phyloP scores from a whole-genome alignment of 2,797 vertebrate species.

The Dermochelys coriacea region DNA sequence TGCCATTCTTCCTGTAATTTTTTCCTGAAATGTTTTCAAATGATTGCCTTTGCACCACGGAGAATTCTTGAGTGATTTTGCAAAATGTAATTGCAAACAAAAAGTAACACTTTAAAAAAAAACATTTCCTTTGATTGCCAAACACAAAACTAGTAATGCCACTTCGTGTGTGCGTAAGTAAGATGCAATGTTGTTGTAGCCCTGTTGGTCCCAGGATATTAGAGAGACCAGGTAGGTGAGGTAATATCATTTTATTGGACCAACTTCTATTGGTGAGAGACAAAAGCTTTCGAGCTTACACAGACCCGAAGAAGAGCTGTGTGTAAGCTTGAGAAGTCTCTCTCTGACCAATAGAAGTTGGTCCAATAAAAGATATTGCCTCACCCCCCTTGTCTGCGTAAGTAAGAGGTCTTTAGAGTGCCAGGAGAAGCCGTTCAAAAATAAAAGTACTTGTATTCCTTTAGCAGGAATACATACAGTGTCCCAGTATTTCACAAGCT shows the following conservation, averaged over 20 bases:
- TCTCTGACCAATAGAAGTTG: background rate
- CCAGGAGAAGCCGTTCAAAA: background rate
- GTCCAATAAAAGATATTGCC: background rate
- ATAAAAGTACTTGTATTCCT: conserved; percentile 46
- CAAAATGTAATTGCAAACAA: conserved; percentile 48
- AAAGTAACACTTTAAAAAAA: conserved; percentile 32
- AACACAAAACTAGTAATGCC: conserved; percentile 18
- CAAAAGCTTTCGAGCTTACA: background rate
- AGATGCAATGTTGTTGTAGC: background rate
- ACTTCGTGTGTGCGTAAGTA: background rate
- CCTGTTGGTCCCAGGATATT: background rate
- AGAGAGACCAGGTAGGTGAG: background rate
- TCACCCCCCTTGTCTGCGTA: background rate
- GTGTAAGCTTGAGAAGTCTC: background rate
- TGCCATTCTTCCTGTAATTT: background rate
- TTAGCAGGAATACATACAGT: background rate
- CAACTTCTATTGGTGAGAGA: background rate
- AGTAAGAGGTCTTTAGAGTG: background rate
- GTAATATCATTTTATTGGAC: background rate
- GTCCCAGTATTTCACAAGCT: conserved; percentile 35
- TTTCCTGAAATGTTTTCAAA: conserved; percentile 36
- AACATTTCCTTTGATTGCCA: background rate
- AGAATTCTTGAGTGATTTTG: conserved; percentile 51
- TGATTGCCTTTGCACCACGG: conserved; percentile 9
- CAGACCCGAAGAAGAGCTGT: background rate